Base-by-base conservation (phyloP, 2,797 vertebrate species). In the Balearica regulorum region DNA sequence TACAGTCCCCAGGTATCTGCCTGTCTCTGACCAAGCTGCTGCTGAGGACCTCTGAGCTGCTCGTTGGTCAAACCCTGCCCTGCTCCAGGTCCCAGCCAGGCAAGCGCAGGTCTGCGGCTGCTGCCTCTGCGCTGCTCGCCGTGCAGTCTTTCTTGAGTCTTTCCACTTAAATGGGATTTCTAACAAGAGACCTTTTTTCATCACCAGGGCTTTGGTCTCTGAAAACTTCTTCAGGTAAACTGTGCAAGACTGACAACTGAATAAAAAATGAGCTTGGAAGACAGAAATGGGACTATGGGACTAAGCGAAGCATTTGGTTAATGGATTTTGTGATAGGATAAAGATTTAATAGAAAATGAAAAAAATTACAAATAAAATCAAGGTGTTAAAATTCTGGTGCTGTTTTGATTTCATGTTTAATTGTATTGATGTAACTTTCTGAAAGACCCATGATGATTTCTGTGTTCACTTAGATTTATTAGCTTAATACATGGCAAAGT, bases 91-190 rank as follows among this genome's bases (percentile, higher is more conserved):
- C 44, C 43, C 28, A 25, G 49, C 49, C 49, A 19, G 41, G 33
- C 20, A 20, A 10, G 18, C 16, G 2, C 3, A 9, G 43, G 43
- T 39, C 16, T 1, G 1, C 0, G 12, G 35, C 35, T 48, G 26
- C 55, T 41, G 54, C 46, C 18, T 31, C 21, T 6, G 25, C 3
- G 6, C 17, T 1, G 26, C 25, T 17, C 17, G 1, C 35, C 1
- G 5, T 3, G 6, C 53, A 7, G 28, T n/a, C 10, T 66, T 46
- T 15, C n/a, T 79, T 31, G 29, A 1, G 1, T 51, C 12, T 71
- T 49, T 71, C n/a, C 10, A 13, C 46, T n/a, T 73, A 49, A 14
- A 41, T 25, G 11, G 33, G 7, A 62, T 49, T 55, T 62, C 24
- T 51, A 55, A 49, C 8, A 54, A 57, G 21, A 80, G 19, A 48